phyloP scores from a whole-genome alignment of 2,888 invertebrate species.

The Nycteola revayana region DNA sequence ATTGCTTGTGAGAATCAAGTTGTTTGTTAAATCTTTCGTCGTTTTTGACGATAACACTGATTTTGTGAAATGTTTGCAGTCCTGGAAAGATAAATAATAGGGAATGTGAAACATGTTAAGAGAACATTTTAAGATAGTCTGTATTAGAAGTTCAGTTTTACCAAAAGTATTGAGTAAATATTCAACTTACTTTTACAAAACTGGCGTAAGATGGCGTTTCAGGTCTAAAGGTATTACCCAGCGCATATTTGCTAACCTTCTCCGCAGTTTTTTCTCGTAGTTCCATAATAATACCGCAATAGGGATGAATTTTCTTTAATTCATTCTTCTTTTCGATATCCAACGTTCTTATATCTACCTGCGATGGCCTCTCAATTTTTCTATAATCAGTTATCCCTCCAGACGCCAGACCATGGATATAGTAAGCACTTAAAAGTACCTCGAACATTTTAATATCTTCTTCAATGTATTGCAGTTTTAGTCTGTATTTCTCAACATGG shows the following conservation, averaged over 20 bases:
- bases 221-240: conserved; percentile 81
- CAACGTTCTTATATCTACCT: conserved; percentile 42
- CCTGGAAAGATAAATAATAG: conserved; percentile 48
- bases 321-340: conserved; percentile 34
- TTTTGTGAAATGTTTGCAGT: conserved; percentile 71
- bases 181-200: conserved; percentile 74
- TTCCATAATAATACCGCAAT: conserved; percentile 63
- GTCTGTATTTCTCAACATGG: conserved; percentile 89
- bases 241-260: conserved; percentile 65
- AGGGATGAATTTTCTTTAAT: conserved; percentile 69
- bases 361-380: conserved; percentile 48
- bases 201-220: conserved; percentile 70
- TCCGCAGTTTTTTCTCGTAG: conserved; percentile 57
- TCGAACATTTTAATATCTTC: conserved; percentile 86
- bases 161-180: too few species aligned
- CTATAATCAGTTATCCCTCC: conserved; percentile 55
- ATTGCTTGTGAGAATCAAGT: conserved; percentile 43
- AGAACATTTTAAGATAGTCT: too few species aligned
- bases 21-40: conserved; percentile 42
- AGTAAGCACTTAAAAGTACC: conserved; percentile 79
- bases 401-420: conserved; percentile 69
- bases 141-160: too few species aligned
- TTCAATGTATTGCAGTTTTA: conserved; percentile 86
- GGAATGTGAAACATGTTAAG: neutral
- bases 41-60: conserved; percentile 62